phyloP scores from a whole-genome alignment of 1,140 invertebrate species.

The Drosophila sproati region DNA sequence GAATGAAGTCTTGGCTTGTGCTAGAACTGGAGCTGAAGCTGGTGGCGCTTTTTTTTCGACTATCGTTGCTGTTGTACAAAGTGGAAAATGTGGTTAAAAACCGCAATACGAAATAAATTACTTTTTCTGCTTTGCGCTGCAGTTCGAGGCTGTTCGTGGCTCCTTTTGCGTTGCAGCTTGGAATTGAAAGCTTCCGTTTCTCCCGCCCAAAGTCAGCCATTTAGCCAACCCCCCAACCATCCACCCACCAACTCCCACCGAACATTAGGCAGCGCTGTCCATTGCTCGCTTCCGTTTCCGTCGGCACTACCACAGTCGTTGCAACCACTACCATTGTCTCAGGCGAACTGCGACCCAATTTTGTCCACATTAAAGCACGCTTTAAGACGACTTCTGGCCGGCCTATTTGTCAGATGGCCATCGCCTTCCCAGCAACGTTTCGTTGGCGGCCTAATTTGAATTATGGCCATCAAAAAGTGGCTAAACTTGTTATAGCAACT shows the following conservation, averaged over 20 bases:
- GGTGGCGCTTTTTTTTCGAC: constrained; percentile 63
- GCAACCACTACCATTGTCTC: constrained; percentile 24
- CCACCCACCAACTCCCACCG: constrained; percentile 43
- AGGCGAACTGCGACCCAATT: constrained; percentile 44
- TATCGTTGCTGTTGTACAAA: constrained; percentile 81
- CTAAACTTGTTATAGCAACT: constrained; percentile 67
- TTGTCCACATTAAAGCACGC: constrained; percentile 66
- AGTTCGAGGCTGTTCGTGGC: constrained; percentile 52
- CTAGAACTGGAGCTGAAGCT: constrained; percentile 43
- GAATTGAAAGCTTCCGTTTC: constrained; percentile 81
- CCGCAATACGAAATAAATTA: constrained; percentile 83
- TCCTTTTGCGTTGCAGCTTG: constrained; percentile 72
- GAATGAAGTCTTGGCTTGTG: constrained; percentile 42
- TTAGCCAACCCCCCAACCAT: constrained; percentile 44
- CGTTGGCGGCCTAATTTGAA: constrained; percentile 68
- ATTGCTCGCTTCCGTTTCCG: constrained; percentile 76
- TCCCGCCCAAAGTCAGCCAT: constrained; percentile 54
- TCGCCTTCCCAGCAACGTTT: not conserved
- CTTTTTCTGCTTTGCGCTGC: constrained; percentile 80
- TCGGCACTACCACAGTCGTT: constrained; percentile 6
- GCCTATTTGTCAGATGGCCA: constrained; percentile 67
- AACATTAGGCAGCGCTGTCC: constrained; percentile 74
- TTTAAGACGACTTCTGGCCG: constrained; percentile 54
- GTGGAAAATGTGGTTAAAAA: constrained; percentile 83
- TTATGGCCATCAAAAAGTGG: constrained; percentile 78